A percentile compares a stretch with the other conserved stretches of the same genome.
These are phyloP conservation scores for Sterrhoptilus dennistouni DNA, from an alignment of 2,113 vertebrate species.

Conservation along the genomic window DNA sequence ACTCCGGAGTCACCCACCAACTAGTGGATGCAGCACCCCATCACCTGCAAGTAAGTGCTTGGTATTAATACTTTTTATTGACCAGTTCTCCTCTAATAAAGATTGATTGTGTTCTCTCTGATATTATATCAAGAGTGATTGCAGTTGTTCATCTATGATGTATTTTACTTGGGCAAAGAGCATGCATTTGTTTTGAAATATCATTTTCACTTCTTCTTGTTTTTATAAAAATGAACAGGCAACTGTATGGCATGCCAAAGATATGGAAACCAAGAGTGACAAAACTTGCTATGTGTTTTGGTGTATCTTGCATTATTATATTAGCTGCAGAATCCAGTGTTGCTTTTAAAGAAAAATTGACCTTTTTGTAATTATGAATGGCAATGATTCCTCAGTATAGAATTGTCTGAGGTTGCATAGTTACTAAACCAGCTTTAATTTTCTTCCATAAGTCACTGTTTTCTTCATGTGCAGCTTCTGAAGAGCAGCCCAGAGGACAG, in stretches of 20 bases:
- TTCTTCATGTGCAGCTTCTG: neutral
- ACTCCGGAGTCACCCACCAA: slow-evolving; percentile 80
- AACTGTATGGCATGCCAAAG: neutral
- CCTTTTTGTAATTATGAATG: neutral
- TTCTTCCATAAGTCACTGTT: neutral
- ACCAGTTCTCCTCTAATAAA: neutral
- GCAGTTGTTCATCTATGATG: neutral
- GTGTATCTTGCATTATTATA: neutral
- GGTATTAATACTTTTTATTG: neutral
- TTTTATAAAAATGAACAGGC: neutral
- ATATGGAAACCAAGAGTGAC: neutral
- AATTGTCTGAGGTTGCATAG: neutral
- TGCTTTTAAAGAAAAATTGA: neutral
- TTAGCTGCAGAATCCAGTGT: neutral
- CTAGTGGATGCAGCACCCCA: slow-evolving; percentile 84
- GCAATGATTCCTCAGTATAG: neutral
- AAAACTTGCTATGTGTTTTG: neutral
- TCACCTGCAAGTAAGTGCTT: slow-evolving; percentile 89
- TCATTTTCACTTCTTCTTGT: neutral
- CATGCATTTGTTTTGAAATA: neutral
- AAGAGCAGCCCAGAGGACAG: neutral
- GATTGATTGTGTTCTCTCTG: neutral
- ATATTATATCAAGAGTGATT: neutral
- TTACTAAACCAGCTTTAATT: neutral
- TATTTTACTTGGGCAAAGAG: neutral